Conservation (phyloP, 2,113 vertebrate species). For the Sinocyclocheilus anshuiensis region DNA sequence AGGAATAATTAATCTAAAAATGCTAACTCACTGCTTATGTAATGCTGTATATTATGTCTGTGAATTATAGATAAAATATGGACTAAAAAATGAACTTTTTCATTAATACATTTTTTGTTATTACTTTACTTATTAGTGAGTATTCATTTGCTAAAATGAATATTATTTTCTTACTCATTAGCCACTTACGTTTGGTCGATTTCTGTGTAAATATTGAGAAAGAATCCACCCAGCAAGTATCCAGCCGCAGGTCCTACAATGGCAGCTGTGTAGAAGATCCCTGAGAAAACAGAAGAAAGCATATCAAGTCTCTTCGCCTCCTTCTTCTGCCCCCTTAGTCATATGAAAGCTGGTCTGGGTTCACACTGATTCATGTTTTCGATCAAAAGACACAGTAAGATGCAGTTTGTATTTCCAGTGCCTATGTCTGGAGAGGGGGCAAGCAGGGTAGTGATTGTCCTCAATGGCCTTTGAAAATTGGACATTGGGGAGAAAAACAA, state of each 20-base stretch:
- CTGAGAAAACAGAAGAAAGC: slow-evolving; percentile 67
- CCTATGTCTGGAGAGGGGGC: slow-evolving; percentile 18
- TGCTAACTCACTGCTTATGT: no score
- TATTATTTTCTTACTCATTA: not conserved
- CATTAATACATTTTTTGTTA: no score
- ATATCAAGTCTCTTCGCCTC: not conserved
- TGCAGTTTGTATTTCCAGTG: not conserved
- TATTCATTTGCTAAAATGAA: not conserved
- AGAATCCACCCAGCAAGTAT: slow-evolving; percentile 91
- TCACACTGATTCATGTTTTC: not conserved
- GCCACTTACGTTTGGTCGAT: slow-evolving; percentile 82
- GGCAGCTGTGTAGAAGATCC: slow-evolving; percentile 93
- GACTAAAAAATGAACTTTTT: no score
- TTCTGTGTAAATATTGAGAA: slow-evolving; percentile 91
- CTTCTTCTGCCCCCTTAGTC: not conserved
- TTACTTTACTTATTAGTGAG: no score
- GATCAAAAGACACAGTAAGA: slow-evolving; percentile 19
- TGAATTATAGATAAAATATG: no score
- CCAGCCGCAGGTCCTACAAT: slow-evolving; percentile 93
- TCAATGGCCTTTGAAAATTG: slow-evolving; percentile 53
- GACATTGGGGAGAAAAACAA: slow-evolving; percentile 44
- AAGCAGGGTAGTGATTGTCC: slow-evolving; percentile 39
- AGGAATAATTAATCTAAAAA: no score
- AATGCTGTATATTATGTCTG: no score
- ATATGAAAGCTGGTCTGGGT: not conserved